Evolutionary conservation across 2,888 invertebrate genomes (phyloP), one percentile per base, ranked within the genome.

Genomic region (Heliconius hortense): DNA sequence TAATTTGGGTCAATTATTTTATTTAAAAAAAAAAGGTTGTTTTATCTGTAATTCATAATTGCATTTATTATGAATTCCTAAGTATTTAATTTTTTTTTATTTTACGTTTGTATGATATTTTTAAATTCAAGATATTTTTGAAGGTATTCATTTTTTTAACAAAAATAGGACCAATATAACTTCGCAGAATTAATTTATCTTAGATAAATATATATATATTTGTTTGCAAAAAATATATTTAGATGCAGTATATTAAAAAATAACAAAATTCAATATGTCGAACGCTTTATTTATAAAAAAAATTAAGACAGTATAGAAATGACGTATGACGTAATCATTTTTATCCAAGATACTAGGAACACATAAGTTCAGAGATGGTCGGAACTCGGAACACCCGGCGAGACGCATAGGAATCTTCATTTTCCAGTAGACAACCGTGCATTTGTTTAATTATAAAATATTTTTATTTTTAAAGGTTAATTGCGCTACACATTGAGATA

Each of bases 241-340:
- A 10, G n/a, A n/a, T 18, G 48, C 3, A 53, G 21, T 10, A 21
- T n/a, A 56, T n/a, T 2, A n/a, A 56, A 56, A 56, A 56, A n/a
- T 4, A 11, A n/a, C n/a, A n/a, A 56, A 56, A n/a, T n/a, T 56
- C 3, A 18, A 1, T 21, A 48, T 8, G n/a, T 10, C 2, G n/a
- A 56, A n/a, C 56, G 10, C 10, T 53, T 56, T 56, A n/a, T n/a
- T 56, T n/a, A 56, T n/a, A 21, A 56, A n/a, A n/a, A 53, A 8
- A 53, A 53, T n/a, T 24, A 11, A 31, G 35, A 71, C n/a, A 43
- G 1, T 18, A 21, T 21, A 31, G 21, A 35, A 60, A 28, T 11
- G 11, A n/a, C n/a, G 13, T 72, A 78, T 89, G 90, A 90, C 90
- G 90, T 88, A 90, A 89, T 82, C 77, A 76, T 76, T 84, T 84